A percentile compares a stretch with the other conserved stretches of the same genome.
These are phyloP conservation scores for Stichopus chloronotus DNA, from an alignment of 35 echinoderm and acorn worm genomes.

Conservation along the genomic window DNA sequence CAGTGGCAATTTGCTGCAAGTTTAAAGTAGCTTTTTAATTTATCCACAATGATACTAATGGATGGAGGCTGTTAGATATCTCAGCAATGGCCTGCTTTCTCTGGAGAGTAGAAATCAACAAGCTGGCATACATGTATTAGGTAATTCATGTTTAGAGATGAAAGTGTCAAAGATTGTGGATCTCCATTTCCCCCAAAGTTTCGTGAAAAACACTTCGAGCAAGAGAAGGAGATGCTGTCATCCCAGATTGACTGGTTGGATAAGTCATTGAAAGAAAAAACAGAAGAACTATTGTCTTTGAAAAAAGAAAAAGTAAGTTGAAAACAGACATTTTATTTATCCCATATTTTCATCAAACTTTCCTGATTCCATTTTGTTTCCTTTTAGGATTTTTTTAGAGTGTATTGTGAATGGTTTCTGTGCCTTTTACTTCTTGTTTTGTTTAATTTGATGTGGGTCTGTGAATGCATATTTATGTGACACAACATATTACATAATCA, in stretches of 20 bases:
- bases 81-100: too few species aligned
- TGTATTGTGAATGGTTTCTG: background rate
- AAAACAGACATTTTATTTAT: background rate
- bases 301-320: constrained; percentile 86
- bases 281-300: constrained; percentile 72
- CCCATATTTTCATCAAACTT: background rate
- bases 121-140: too few species aligned
- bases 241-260: constrained; percentile 89
- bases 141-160: too few species aligned
- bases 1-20: too few species aligned
- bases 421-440: background rate
- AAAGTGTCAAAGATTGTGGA: too few species aligned
- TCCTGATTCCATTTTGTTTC: background rate
- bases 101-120: too few species aligned
- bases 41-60: too few species aligned
- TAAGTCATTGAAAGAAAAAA: constrained; percentile 79
- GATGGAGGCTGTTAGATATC: too few species aligned
- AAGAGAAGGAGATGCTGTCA: constrained; percentile 80
- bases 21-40: too few species aligned
- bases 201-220: constrained; percentile 86
- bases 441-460: background rate
- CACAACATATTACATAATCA: too few species aligned
- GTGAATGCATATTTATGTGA: too few species aligned
- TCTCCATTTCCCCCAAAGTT: constrained; percentile 52
- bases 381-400: background rate